Evolutionary conservation across 2,888 invertebrate genomes (phyloP), one percentile per base, ranked within the genome.

Genomic region (Acanthococcus lagerstroemiae): DNA sequence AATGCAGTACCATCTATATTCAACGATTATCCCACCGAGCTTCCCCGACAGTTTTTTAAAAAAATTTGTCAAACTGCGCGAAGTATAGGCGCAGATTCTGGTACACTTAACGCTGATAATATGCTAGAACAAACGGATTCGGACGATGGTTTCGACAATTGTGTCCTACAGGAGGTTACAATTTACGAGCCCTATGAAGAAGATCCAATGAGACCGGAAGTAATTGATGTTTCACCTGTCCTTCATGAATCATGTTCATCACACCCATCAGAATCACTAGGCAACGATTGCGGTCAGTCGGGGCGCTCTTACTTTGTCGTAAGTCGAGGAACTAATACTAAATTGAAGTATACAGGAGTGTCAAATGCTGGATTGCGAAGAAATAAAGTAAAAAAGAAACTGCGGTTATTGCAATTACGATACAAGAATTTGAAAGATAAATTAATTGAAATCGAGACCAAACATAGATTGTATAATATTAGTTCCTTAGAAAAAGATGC

Each of bases 41-140:
- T 61, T 50, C 61, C 61, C 5, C 50, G 50, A 19, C 61, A 61
- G 30, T 61, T 61, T 61, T 61, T 61, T 30, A 61, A 61, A 24
- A n/a, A 17, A 46, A 26, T 61, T 17, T 61, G 61, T 52, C 61
- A 50, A 22, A 50, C 50, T 19, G 50, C 61, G 17, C n/a, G 27
- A 27, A 61, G 5, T 30, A 52, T 50, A 12, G 50, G 26, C 9
- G 52, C 19, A 52, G 61, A 61, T 21, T 26, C 25, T 5, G 45
- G 26, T n/a, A 45, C 26, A 21, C 17, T 50, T 3, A 37, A 48
- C 7, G 12, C 15, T 1, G 48, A 50, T 25, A 25, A 37, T 7
- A 6, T 25, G 2, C 12, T 17, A 1, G 27, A 7, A 27, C 21
- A 19, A 19, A 3, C 26, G 4, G 61, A 61, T 15, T 19, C 25